phyloP scores from a whole-genome alignment of 2,888 invertebrate genomes.

The Julus scandinavius region DNA sequence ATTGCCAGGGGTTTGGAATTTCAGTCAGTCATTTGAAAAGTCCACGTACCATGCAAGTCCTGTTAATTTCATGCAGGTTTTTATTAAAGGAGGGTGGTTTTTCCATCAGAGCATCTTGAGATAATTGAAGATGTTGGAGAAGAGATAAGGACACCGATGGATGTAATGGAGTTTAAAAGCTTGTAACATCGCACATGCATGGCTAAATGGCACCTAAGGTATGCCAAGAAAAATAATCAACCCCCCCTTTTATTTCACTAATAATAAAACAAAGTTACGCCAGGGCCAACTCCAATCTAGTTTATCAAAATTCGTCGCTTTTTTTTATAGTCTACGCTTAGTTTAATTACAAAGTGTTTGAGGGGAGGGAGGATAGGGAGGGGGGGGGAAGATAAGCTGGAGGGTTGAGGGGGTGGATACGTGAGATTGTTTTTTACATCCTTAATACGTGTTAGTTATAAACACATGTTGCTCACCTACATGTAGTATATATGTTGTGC shows the following conservation, averaged over 20 bases:
- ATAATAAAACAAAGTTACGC: slow-evolving; percentile 24
- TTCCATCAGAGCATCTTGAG: slow-evolving; percentile 1
- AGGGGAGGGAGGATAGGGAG: not conserved
- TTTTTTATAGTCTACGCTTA: not conserved
- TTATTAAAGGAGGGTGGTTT: not conserved
- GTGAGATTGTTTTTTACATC: not conserved
- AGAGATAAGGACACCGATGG: not conserved
- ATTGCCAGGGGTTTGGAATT: slow-evolving; percentile 20
- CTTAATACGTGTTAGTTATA: not conserved
- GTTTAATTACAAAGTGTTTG: slow-evolving; percentile 37
- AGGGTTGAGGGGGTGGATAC: not conserved
- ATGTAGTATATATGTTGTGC: too few relatives aligned
- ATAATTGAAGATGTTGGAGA: not conserved
- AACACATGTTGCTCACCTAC: slow-evolving; percentile 14
- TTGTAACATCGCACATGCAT: slow-evolving; percentile 9
- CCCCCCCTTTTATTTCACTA: slow-evolving; percentile 37
- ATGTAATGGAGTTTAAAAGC: slow-evolving; percentile 39
- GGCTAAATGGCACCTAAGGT: slow-evolving; percentile 32
- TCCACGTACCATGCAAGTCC: not conserved
- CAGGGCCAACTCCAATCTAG: slow-evolving; percentile 33
- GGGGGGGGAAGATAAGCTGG: not conserved
- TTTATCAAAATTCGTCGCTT: slow-evolving; percentile 43
- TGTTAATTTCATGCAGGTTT: slow-evolving; percentile 26
- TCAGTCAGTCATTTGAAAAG: slow-evolving; percentile 19
- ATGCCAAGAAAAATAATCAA: not conserved